Conservation (phyloP, 2,113 vertebrate species). For the Piprites chloris region DNA sequence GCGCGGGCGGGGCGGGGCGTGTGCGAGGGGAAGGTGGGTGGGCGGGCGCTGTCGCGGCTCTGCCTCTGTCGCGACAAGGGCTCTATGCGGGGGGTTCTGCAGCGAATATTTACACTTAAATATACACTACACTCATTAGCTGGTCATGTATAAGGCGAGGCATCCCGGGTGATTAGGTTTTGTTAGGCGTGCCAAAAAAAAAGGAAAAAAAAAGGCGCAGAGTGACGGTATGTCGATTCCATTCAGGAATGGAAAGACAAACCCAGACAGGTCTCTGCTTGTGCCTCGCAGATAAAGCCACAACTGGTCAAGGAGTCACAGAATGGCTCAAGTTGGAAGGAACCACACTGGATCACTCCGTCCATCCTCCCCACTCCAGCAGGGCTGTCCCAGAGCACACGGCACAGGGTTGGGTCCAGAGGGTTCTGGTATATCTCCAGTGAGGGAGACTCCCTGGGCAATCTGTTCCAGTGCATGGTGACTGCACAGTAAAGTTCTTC, state of each 20-base stretch:
- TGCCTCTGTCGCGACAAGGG: accelerated
- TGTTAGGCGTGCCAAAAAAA: too few species aligned
- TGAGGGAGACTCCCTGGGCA: not conserved
- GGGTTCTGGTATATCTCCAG: not conserved
- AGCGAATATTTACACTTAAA: accelerated
- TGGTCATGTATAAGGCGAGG: accelerated
- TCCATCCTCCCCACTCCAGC: not conserved
- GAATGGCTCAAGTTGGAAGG: not conserved
- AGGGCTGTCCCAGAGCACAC: not conserved
- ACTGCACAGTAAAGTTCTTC: not conserved
- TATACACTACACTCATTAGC: too few species aligned
- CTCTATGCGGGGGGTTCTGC: accelerated
- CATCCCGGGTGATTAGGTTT: accelerated
- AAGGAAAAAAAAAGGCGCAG: not conserved
- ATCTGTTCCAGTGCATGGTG: not conserved
- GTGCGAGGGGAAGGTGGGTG: not conserved
- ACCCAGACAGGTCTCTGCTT: not conserved
- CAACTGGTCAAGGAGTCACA: not conserved
- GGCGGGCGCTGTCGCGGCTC: not conserved
- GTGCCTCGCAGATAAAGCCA: not conserved
- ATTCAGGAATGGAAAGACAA: not conserved
- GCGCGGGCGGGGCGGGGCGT: not conserved
- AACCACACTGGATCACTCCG: not conserved
- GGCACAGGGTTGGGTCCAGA: too few species aligned
- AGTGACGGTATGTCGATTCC: not conserved